Conservation (phyloP, 2,797 vertebrate genomes). For the Poeciliopsis infans region DNA sequence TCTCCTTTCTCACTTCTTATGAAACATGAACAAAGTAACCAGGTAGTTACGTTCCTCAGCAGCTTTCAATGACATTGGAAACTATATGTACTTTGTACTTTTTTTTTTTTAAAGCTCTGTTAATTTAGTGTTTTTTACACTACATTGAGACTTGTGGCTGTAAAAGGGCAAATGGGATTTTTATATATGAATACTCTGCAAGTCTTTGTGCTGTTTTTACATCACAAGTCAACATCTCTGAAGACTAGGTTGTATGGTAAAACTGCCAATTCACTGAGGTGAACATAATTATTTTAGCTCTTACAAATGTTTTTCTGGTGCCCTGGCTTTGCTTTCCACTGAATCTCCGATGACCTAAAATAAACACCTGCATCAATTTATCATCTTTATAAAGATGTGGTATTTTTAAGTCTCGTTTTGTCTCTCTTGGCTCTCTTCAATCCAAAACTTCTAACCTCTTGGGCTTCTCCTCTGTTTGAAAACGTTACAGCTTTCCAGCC, state of each 20-base stretch:
- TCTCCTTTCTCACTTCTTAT: neutral
- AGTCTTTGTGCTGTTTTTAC: neutral
- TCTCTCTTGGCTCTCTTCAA: neutral
- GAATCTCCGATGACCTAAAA: neutral
- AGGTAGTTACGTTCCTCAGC: neutral
- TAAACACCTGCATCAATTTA: neutral
- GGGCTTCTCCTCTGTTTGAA: neutral
- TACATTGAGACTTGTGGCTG: neutral
- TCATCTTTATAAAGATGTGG: neutral
- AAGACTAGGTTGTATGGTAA: neutral
- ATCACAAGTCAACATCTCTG: neutral
- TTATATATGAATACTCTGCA: neutral
- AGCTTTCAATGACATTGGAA: neutral
- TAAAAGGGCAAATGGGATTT: neutral
- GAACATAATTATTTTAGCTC: neutral
- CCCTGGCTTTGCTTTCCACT: neutral
- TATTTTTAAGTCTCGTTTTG: neutral
- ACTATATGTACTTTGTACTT: neutral
- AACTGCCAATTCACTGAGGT: neutral
- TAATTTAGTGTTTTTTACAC: neutral
- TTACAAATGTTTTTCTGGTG: neutral
- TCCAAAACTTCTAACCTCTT: neutral
- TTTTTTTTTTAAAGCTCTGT: neutral
- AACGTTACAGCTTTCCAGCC: constrained; percentile 8
- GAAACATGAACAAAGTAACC: neutral